These are phyloP conservation scores for Meloidogyne floridensis DNA, from an alignment of 1,140 invertebrate genomes.

Conservation along the genomic window DNA sequence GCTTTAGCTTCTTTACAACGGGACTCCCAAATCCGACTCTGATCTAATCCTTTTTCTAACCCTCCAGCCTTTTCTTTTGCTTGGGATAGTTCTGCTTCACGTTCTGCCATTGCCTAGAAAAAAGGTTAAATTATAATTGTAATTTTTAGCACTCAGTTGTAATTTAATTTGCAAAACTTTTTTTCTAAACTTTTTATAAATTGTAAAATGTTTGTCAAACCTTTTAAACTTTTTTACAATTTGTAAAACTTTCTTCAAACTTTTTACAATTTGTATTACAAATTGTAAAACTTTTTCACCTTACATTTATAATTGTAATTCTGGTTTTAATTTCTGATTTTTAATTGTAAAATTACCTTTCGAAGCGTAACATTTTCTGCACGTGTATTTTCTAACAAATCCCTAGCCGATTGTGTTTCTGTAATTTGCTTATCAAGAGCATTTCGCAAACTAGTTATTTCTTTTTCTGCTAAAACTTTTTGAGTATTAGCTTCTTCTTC, in stretches of 20 bases:
- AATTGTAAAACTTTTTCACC: no score
- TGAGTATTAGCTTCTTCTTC: background rate
- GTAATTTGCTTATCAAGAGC: background rate
- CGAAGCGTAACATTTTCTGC: background rate
- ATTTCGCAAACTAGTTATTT: background rate
- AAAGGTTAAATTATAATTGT: background rate
- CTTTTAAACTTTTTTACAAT: no score
- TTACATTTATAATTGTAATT: no score
- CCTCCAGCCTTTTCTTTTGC: constrained; percentile 21
- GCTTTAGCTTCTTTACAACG: constrained; percentile 62
- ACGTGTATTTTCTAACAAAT: constrained; percentile 1
- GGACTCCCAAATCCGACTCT: constrained; percentile 55
- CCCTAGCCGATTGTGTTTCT: background rate
- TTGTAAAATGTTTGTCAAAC: no score
- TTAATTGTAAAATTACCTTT: background rate
- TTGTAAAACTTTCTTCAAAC: no score
- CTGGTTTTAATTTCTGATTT: background rate
- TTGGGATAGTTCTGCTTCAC: constrained; percentile 39
- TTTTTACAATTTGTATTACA: no score
- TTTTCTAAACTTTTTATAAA: no score
- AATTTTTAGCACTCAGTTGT: no score
- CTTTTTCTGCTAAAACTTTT: background rate
- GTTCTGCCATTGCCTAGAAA: background rate
- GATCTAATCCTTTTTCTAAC: constrained; percentile 59
- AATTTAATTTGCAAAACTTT: no score